Percentiles rank a stretch among this genome's conserved stretches.
phyloP scores from a whole-genome alignment of 2,888 invertebrate genomes.

The Xestoiulus laeticollis region DNA sequence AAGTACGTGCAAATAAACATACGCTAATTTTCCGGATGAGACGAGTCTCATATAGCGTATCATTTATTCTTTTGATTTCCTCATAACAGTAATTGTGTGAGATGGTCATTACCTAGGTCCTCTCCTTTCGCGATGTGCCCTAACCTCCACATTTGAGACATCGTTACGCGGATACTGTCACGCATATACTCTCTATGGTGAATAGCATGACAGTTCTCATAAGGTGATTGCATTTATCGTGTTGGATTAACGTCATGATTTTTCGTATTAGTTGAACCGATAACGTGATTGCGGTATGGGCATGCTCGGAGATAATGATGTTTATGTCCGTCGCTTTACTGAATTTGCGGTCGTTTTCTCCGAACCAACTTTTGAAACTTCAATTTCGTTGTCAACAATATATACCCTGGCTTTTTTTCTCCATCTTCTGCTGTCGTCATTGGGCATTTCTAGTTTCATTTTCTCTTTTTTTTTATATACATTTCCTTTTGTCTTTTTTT shows the following conservation, averaged over 20 bases:
- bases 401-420: not conserved
- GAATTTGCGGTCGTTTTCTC: slow-evolving; percentile 25
- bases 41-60: too few species aligned
- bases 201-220: not conserved
- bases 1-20: too few species aligned
- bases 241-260: slow-evolving; percentile 22
- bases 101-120: too few species aligned
- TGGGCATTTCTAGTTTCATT: not conserved
- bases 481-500: not conserved
- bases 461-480: not conserved
- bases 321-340: slow-evolving; percentile 31
- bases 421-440: not conserved
- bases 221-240: not conserved
- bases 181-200: not conserved
- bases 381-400: slow-evolving; percentile 22
- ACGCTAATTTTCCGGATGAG: too few species aligned
- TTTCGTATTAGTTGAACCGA: slow-evolving; percentile 36
- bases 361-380: slow-evolving; percentile 22
- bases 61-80: too few species aligned
- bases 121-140: too few species aligned
- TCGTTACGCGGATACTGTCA: not conserved
- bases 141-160: not conserved
- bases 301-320: not conserved
- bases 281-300: slow-evolving; percentile 29
- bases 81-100: too few species aligned